Base-by-base conservation (phyloP, 2,113 vertebrate genomes). In the Cochlearius cochlearius region DNA sequence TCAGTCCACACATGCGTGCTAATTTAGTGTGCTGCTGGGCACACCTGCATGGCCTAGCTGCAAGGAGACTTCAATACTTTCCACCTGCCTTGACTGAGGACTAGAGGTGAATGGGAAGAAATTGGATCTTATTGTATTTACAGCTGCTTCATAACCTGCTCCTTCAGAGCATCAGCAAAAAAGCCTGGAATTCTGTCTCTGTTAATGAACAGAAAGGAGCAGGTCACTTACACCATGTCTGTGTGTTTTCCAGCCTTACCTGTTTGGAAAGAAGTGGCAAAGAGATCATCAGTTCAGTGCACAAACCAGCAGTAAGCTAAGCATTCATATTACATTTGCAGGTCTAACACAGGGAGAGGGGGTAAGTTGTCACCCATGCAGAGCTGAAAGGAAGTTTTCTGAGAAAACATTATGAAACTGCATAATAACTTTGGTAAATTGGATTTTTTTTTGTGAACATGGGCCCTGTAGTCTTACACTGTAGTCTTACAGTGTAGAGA, bases 1-100 rank as follows among this genome's bases (percentile, higher is more conserved):
- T 38, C 7, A 1, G 41, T 55, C 12, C 25, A 50, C 12, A n/a
- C 1, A 26, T 15, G 25, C 2, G 2, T 25, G 5, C 15, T 36
- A 34, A 63, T 67, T 75, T 36, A 73, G n/a, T 43, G 13, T 30
- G 11, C 12, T 63, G 6, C 22, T 38, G 17, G 22, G 20, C 11
- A 11, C 4, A 68, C 8, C 23, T 86, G 4, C 21, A n/a, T 45
- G 32, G 7, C 50, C 11, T 19, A 22, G 2, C 8, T 75, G 22
- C 39, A 84, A 64, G 23, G 23, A 72, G 2, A 36, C 23, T 67
- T 72, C 43, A 18, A 9, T 13, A 47, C 39, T 58, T 66, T 34
- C 20, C 21, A 22, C 1, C 39, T 41, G 11, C 26, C 8, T 38
- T 60, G 34, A 60, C 6, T 22, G 59, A 72, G 32, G n/a, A 32